Evolutionary conservation across 1,140 invertebrate species (phyloP).

Genomic region (Leucophenga varia): DNA sequence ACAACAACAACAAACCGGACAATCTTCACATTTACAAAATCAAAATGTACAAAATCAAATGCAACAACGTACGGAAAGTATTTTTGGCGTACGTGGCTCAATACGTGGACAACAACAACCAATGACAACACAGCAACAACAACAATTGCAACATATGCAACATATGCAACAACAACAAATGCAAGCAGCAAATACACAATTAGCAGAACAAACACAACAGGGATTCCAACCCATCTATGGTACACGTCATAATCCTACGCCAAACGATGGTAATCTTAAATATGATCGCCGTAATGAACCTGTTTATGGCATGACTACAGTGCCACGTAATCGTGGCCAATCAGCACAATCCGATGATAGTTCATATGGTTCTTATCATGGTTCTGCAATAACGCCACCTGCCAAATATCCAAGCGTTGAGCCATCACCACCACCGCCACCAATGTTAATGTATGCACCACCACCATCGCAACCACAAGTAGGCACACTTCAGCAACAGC

Average conservation of each 20-base stretch:
- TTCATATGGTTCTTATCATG: conserved; percentile 66
- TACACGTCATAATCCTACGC: conserved; percentile 60
- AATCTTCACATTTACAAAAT: conserved; percentile 61
- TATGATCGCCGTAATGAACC: conserved; percentile 40
- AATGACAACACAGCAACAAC: conserved; percentile 52
- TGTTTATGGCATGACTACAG: conserved; percentile 65
- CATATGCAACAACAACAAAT: conserved; percentile 38
- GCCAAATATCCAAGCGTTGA: conserved; percentile 44
- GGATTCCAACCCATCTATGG: conserved; percentile 56
- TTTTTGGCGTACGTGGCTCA: conserved; percentile 65
- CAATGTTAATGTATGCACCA: conserved; percentile 49
- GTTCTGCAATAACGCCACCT: conserved; percentile 55
- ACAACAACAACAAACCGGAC: conserved; percentile 63
- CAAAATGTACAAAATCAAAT: conserved; percentile 75
- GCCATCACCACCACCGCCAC: conserved; percentile 39
- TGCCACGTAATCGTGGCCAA: conserved; percentile 57
- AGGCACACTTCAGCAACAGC: conserved; percentile 10
- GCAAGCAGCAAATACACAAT: conserved; percentile 23
- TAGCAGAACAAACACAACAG: conserved; percentile 22
- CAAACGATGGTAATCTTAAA: conserved; percentile 52
- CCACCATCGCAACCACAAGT: conserved; percentile 43
- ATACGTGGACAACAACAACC: conserved; percentile 48
- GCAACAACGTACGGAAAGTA: conserved; percentile 67
- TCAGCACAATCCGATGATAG: conserved; percentile 65
- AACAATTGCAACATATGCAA: conserved; percentile 51